These are phyloP conservation scores for Actinopyga echinites DNA, from an alignment of 53 echinoderm and acorn worm species.

Conservation along the genomic window DNA sequence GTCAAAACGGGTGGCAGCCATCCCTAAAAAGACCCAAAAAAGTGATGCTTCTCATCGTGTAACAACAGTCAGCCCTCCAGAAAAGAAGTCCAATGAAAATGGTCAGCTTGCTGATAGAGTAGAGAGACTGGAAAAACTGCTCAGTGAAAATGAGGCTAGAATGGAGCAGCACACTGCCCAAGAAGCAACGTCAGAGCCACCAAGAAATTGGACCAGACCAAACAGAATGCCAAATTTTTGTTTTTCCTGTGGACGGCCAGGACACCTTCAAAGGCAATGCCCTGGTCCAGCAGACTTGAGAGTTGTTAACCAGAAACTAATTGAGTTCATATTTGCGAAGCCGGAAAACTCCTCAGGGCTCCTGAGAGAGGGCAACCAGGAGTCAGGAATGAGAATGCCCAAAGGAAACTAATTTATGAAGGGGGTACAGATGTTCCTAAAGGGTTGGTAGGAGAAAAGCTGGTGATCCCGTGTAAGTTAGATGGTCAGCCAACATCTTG, in stretches of 20 bases:
- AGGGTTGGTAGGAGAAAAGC: slow-evolving; percentile 59
- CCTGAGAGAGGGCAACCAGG: slow-evolving; percentile 40
- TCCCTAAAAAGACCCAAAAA: background rate
- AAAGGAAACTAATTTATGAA: background rate
- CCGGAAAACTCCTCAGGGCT: slow-evolving; percentile 55
- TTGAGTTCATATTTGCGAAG: slow-evolving; percentile 24
- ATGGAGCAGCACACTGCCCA: background rate
- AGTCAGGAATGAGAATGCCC: background rate
- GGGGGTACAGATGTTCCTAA: slow-evolving; percentile 22
- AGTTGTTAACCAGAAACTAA: slow-evolving; percentile 45
- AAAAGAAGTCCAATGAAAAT: background rate
- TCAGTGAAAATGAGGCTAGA: background rate
- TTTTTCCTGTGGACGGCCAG: slow-evolving; percentile 15
- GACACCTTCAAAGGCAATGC: slow-evolving; percentile 50
- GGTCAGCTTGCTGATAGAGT: no score
- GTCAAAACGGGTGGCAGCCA: background rate
- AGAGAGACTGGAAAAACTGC: background rate
- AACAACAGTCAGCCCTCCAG: no score
- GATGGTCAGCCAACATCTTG: slow-evolving; percentile 36
- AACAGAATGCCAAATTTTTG: no score
- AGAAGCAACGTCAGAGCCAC: background rate
- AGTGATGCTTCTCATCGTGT: no score
- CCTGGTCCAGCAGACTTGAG: slow-evolving; percentile 1
- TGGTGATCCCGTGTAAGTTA: slow-evolving; percentile 42
- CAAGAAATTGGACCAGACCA: background rate